Evolutionary conservation across 2,113 vertebrate species (phyloP).

Genomic region (Gymnocephalus cernua): DNA sequence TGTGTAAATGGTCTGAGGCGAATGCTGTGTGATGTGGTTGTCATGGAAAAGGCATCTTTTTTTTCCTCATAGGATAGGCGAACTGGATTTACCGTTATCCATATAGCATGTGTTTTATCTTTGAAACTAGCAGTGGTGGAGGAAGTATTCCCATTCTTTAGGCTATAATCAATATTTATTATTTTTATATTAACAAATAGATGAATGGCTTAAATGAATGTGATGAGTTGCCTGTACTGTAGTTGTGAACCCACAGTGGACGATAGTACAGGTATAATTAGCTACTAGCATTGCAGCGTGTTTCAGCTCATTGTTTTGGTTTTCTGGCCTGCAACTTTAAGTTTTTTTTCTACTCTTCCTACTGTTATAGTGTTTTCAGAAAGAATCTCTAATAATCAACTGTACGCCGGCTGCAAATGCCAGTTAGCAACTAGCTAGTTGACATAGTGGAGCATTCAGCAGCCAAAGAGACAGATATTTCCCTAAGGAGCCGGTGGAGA

Average conservation of each 20-base stretch:
- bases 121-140: not conserved
- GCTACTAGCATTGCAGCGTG: not conserved
- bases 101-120: not conserved
- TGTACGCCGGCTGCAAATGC: not conserved
- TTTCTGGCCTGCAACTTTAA: not conserved
- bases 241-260: not conserved
- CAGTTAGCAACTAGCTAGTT: not conserved
- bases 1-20: no score
- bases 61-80: slow-evolving; percentile 14
- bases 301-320: not conserved
- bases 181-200: not conserved
- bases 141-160: not conserved
- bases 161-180: not conserved
- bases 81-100: not conserved
- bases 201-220: not conserved
- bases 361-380: not conserved
- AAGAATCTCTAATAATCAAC: not conserved
- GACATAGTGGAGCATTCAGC: not conserved
- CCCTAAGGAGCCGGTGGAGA: not conserved
- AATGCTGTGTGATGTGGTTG: slow-evolving; percentile 6
- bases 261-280: not conserved
- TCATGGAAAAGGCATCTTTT: slow-evolving; percentile 20
- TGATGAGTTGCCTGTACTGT: not conserved
- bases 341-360: not conserved
- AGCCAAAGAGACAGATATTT: not conserved